Base-by-base conservation (phyloP, 2,113 vertebrate genomes). In the Nesoenas mayeri region DNA sequence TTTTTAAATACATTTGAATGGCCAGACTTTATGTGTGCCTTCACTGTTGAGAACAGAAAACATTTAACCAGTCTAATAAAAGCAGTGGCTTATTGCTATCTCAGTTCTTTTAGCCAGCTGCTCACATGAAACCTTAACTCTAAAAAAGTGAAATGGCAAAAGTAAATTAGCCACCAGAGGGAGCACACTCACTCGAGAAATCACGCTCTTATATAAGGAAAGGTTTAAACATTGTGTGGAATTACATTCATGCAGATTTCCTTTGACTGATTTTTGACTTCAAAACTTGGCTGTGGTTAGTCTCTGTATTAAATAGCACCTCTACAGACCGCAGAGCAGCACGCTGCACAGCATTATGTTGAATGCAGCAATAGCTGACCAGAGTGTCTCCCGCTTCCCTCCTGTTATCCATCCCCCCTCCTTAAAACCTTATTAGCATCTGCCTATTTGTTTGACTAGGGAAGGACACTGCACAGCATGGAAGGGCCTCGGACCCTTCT, bases 111-210 rank as follows among this genome's bases (percentile, higher is more conserved):
- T 15, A 61, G 57, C 65, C 85, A 69, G 50, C 69, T 75, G 79
- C 64, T 67, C 3, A 0, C 4, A 2, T 17, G 34, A 38, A 79
- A 21, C 15, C 24, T 34, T 16, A 50, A 12, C 14, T 62, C 40
- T 20, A 20, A 78, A 69, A 16, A 31, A 32, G 17, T 10, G 61
- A 65, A 71, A 79, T 19, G 10, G 77, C 81, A 60, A 60, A 3
- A 24, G 69, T 29, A 70, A 91, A 87, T 79, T 47, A 92, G 36
- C 93, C 96, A 87, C 57, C 73, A 97, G 96, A 96, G 93, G 96
- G 96, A 96, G 96, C 1, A n/a, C 93, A 36, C 10, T 81, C 79
- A 67, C 73, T 47, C 61, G 3, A 42, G 81, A 79, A 29, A 47
- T 29, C 38, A 38, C 19, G 5, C 6, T 4, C 5, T 10, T 8